Conservation (phyloP, 1,140 invertebrate genomes). For the Nasonia vitripennis region DNA sequence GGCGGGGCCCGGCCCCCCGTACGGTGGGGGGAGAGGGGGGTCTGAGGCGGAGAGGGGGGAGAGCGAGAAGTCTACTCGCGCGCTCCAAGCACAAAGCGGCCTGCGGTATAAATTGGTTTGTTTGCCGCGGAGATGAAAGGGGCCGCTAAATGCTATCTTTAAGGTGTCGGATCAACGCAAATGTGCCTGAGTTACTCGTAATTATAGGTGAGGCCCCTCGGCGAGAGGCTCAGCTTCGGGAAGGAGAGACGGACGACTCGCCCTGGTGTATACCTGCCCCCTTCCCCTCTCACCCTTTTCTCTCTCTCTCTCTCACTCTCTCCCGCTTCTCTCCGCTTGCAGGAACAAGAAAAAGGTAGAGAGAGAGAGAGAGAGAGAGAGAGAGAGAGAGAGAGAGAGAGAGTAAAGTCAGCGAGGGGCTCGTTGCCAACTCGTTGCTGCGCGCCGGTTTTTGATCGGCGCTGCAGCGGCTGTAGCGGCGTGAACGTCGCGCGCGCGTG, state of each 20-base stretch:
- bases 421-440: slow-evolving; percentile 46
- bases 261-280: slow-evolving; percentile 3
- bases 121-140: slow-evolving; percentile 76
- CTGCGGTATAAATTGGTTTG: slow-evolving; percentile 76
- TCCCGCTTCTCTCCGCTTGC: neutral
- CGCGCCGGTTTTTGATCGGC: neutral
- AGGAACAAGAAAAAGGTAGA: neutral
- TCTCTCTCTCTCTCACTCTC: slow-evolving; percentile 1
- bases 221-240: slow-evolving; percentile 65
- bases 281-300: slow-evolving; percentile 28
- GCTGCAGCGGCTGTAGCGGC: slow-evolving; percentile 24
- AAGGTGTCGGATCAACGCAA: slow-evolving; percentile 77
- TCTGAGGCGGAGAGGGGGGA: neutral
- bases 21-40: neutral
- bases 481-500: slow-evolving; percentile 24
- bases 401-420: neutral
- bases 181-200: slow-evolving; percentile 77
- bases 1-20: slow-evolving; percentile 47
- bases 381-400: neutral
- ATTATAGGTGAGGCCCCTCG: slow-evolving; percentile 69
- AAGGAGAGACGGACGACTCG: slow-evolving; percentile 21
- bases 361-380: neutral
- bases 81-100: slow-evolving; percentile 52
- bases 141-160: slow-evolving; percentile 77
- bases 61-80: slow-evolving; percentile 1